A percentile compares a stretch with the other conserved stretches of the same genome.
Evolutionary conservation across 2,113 vertebrate genomes (phyloP).

Genomic region (Psephotus haematonotus): DNA sequence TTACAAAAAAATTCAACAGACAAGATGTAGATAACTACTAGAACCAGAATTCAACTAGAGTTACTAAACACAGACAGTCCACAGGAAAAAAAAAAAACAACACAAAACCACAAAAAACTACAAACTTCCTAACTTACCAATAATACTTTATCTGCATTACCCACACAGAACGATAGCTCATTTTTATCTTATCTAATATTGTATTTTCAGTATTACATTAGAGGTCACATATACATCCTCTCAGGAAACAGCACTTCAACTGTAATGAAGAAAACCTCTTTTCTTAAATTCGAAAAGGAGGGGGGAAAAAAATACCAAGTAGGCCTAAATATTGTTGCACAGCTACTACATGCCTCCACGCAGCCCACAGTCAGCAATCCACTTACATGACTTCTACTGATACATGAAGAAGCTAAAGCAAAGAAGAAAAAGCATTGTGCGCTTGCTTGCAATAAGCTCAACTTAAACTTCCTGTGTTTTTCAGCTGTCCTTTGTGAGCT

Average conservation of each 20-base stretch:
- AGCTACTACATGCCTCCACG: neutral
- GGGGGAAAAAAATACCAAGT: neutral
- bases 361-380: neutral
- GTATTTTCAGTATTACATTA: slow-evolving; percentile 6
- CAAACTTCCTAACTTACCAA: neutral
- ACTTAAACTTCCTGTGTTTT: neutral
- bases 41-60: neutral
- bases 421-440: neutral
- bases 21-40: neutral
- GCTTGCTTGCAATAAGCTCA: neutral
- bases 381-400: neutral
- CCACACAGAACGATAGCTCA: neutral
- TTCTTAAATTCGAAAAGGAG: neutral
- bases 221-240: neutral
- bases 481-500: neutral
- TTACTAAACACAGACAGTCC: neutral
- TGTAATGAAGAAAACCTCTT: slow-evolving; percentile 1
- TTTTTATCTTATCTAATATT: slow-evolving; percentile 15
- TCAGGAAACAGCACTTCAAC: slow-evolving; percentile 8
- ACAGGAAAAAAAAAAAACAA: neutral
- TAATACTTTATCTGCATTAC: neutral
- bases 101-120: neutral
- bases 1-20: neutral
- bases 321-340: neutral
- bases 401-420: neutral